Conservation (phyloP, 2,113 vertebrate species). For the Perca flavescens region DNA sequence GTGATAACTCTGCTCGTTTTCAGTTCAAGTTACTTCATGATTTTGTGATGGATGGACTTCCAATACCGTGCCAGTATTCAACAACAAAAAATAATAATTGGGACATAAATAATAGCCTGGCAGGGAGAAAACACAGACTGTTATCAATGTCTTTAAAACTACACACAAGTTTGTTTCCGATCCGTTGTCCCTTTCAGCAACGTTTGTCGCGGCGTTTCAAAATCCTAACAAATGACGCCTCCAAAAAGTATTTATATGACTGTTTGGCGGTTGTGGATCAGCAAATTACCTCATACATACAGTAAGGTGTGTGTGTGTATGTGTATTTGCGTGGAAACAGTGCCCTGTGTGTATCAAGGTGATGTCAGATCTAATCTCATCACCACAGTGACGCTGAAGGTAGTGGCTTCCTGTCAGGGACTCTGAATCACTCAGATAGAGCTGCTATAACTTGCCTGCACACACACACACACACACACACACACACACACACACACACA, state of each 20-base stretch:
- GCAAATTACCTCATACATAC: neutral
- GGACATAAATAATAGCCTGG: neutral
- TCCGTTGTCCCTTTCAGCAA: no score
- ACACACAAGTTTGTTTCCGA: neutral
- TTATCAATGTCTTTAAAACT: neutral
- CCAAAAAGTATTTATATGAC: neutral
- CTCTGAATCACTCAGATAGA: conserved; percentile 55
- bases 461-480: neutral
- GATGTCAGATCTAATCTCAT: conserved; percentile 60
- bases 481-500: neutral
- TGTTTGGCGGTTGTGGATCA: neutral
- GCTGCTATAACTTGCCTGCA: conserved; percentile 45
- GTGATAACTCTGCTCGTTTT: neutral
- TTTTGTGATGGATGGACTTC: neutral
- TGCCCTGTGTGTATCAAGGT: conserved; percentile 16
- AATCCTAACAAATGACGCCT: neutral
- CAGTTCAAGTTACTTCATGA: neutral
- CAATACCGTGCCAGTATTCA: neutral
- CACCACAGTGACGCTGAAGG: conserved; percentile 4
- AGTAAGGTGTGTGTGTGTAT: conserved; percentile 5
- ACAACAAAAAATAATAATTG: neutral
- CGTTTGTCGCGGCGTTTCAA: no score
- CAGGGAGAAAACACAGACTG: no score
- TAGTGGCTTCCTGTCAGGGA: conserved; percentile 52
- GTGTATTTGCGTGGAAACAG: neutral